Evolutionary conservation across 2,797 vertebrate species (phyloP).

Genomic region (Cygnus olor): DNA sequence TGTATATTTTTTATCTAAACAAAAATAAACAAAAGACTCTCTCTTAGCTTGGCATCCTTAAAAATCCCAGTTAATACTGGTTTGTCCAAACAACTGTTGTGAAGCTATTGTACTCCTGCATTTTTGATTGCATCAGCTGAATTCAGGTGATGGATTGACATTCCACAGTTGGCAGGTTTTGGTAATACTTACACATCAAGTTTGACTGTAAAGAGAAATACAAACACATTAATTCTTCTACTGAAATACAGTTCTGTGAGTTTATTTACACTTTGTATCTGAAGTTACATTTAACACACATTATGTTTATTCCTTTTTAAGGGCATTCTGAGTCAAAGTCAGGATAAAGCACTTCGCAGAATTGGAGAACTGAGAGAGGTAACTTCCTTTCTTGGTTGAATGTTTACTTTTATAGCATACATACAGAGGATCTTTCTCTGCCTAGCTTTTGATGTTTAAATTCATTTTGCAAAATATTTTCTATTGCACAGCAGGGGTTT

Average conservation of each 20-base stretch:
- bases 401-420: neutral
- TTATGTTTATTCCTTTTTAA: conserved; percentile 57
- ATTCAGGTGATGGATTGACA: neutral
- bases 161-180: neutral
- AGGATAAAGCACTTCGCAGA: conserved; percentile 95
- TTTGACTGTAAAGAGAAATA: neutral
- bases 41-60: neutral
- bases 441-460: neutral
- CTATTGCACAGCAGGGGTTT: neutral
- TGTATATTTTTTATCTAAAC: neutral
- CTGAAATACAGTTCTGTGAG: neutral
- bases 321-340: conserved; percentile 95
- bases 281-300: neutral
- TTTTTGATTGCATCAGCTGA: neutral
- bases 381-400: conserved; percentile 15
- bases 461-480: neutral
- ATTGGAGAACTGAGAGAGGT: conserved; percentile 97
- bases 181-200: neutral
- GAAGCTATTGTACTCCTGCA: neutral
- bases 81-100: neutral
- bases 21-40: neutral
- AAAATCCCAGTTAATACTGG: neutral
- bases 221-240: neutral
- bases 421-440: neutral
- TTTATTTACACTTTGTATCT: neutral